These are phyloP conservation scores for Acropora tenuis DNA, from an alignment of 64 coral and sea anemone genomes.

Conservation along the genomic window DNA sequence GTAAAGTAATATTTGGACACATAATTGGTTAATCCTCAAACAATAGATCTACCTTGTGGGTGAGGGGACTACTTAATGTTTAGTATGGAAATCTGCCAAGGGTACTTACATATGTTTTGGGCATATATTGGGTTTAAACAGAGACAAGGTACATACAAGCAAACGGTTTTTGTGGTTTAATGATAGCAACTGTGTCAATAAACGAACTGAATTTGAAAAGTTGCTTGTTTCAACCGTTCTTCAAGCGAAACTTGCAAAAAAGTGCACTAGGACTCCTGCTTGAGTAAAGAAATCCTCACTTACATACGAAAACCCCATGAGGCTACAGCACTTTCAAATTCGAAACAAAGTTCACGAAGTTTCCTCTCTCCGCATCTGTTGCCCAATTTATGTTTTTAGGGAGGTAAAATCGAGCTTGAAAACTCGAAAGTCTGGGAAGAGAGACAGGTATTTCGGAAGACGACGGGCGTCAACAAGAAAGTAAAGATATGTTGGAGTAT, in stretches of 20 bases:
- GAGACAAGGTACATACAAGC: background rate
- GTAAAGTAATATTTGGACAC: background rate
- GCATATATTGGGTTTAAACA: background rate
- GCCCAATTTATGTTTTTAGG: too few relatives aligned
- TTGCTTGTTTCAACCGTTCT: background rate
- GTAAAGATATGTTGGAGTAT: slow-evolving; percentile 17
- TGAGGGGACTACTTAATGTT: background rate
- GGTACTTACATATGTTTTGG: background rate
- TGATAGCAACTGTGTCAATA: background rate
- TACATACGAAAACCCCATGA: background rate
- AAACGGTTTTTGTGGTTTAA: background rate
- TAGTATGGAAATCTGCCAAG: background rate
- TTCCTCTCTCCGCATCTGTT: too few relatives aligned
- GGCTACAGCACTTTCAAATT: background rate
- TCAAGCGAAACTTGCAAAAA: background rate
- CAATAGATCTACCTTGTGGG: background rate
- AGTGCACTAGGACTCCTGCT: background rate
- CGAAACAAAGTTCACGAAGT: background rate
- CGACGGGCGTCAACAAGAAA: slow-evolving; percentile 37
- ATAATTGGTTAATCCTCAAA: background rate
- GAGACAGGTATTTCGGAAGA: too few relatives aligned
- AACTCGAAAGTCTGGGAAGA: too few relatives aligned
- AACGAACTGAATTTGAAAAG: background rate
- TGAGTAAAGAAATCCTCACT: background rate
- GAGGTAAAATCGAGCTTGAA: background rate